Base-by-base conservation (phyloP, 2,888 invertebrate species). In the Antheraea assamensis region DNA sequence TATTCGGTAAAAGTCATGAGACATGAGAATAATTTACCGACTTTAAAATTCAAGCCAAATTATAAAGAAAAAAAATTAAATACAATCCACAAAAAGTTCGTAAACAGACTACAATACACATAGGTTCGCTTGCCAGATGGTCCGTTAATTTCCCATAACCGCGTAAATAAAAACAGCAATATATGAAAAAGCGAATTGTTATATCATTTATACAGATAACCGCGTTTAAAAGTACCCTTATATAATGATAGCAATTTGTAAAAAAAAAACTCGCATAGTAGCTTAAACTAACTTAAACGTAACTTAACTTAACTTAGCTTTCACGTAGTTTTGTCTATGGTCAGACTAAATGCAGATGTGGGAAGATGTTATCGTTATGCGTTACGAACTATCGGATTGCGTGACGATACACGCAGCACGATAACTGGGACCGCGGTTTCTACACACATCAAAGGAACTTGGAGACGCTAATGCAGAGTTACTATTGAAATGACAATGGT, bases 101-200 rank as follows among this genome's bases (percentile, higher is more conserved):
- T 64, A 64, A 30, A 30, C 27, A 64, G 61, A 30, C 4, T 30
- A 64, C 13, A 64, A 27, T 30, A 30, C 3, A 30, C 61, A 64
- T 27, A 17, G 15, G 61, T 30, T 30, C 61, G 61, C 61, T 64
- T 30, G 61, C 61, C 61, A 64, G 61, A 64, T 64, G 61, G 61
- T 64, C 30, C 61, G 61, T 64, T 64, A 17, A 30, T 30, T 30
- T 64, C 17, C 61, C 17, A 10, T 64, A 27, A 5, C 61, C 17
- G 61, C 27, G 61, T 17, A 64, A 64, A 64, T 64, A 64, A 64
- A 30, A 64, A 17, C 61, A 17, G 61, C 61, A 64, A 64, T 30
- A 64, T 64, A 64, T 64, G 17, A 64, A 0, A 42, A 64, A 30
- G 61, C 61, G 30, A 64, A 64, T 30, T 17, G 61, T 17, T 64